Percentiles rank a stretch among this genome's conserved stretches.
These are phyloP conservation scores for Callimorpha dominula DNA, from an alignment of 2,888 invertebrate species.

Conservation along the genomic window DNA sequence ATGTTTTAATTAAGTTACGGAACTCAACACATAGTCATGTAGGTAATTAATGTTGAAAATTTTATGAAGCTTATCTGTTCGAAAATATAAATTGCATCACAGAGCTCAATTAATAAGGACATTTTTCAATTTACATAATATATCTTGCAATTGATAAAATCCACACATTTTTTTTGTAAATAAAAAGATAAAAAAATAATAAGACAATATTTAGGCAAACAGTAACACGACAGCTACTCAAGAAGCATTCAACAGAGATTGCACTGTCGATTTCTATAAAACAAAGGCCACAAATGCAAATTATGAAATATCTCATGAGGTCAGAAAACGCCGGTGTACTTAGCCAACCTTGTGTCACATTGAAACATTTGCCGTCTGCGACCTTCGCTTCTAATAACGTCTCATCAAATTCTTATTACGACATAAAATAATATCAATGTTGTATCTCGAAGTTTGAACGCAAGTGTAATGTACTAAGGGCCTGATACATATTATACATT, in stretches of 20 bases:
- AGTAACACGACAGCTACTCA: not conserved
- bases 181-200: no score
- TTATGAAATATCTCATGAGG: constrained; percentile 51
- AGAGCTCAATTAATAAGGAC: no score
- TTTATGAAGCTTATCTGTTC: no score
- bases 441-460: constrained; percentile 18
- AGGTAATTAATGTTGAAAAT: no score
- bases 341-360: constrained; percentile 53
- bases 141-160: no score
- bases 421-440: constrained; percentile 60
- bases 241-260: constrained; percentile 41
- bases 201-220: no score
- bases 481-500: constrained; percentile 24
- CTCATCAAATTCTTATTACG: constrained; percentile 77
- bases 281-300: constrained; percentile 47
- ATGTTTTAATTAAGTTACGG: not conserved
- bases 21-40: no score
- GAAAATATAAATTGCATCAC: no score
- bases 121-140: no score
- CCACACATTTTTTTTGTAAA: no score
- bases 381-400: constrained; percentile 64
- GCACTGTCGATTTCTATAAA: constrained; percentile 46
- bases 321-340: constrained; percentile 46
- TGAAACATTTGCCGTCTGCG: constrained; percentile 49
- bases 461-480: constrained; percentile 15